Evolutionary conservation across 1,140 invertebrate species (phyloP).

Genomic region (Drosophila ercepeae): DNA sequence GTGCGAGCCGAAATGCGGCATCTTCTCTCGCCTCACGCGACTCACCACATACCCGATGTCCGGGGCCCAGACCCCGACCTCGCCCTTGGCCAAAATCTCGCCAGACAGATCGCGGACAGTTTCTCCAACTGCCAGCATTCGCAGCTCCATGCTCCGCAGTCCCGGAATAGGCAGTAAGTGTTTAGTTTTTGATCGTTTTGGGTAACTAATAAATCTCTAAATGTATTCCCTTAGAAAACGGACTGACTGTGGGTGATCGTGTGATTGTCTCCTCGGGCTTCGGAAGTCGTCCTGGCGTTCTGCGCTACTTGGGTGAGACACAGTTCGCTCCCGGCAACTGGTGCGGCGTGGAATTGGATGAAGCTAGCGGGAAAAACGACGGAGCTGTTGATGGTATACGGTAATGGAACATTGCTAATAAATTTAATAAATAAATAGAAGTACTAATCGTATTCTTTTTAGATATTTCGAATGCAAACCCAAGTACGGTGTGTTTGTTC

Average conservation of each 20-base stretch:
- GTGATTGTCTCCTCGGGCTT: constrained; percentile 93
- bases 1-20: constrained; percentile 95
- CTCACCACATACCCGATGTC: constrained; percentile 89
- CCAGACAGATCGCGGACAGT: constrained; percentile 81
- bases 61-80: constrained; percentile 81
- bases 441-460: constrained; percentile 46
- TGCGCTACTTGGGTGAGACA: constrained; percentile 93
- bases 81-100: constrained; percentile 68
- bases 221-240: constrained; percentile 55
- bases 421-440: background rate
- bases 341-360: constrained; percentile 97
- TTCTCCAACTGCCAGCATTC: constrained; percentile 85
- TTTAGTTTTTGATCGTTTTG: too few species aligned
- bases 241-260: constrained; percentile 92
- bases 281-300: constrained; percentile 94
- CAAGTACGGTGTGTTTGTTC: constrained; percentile 96
- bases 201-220: background rate
- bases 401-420: constrained; percentile 77
- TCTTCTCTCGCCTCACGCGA: constrained; percentile 95
- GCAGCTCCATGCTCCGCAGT: constrained; percentile 83
- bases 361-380: constrained; percentile 97
- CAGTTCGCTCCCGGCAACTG: constrained; percentile 96
- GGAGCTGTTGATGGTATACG: constrained; percentile 95
- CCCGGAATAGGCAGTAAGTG: constrained; percentile 82
- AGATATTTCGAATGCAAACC: constrained; percentile 97